These are phyloP conservation scores for Heliconius ethilla DNA, from an alignment of 2,888 invertebrate genomes.

Conservation along the genomic window DNA sequence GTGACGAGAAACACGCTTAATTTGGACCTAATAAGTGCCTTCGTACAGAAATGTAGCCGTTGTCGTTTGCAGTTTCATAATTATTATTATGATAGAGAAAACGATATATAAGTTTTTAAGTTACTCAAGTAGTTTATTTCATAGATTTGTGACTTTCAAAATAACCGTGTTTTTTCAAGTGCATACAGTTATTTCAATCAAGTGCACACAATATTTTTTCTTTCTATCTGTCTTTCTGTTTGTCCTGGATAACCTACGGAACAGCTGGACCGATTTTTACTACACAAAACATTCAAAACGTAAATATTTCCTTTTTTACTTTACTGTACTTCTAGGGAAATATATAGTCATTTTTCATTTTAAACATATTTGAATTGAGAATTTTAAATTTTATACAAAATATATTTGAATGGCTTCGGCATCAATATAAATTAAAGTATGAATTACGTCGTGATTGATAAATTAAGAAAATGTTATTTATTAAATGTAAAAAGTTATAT, in stretches of 20 bases:
- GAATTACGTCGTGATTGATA: neutral
- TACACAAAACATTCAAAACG: no score
- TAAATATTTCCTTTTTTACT: no score
- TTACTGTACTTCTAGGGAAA: neutral
- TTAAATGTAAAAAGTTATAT: neutral
- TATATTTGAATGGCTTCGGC: neutral
- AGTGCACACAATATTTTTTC: no score
- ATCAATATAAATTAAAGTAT: neutral
- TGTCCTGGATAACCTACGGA: no score
- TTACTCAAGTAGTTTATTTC: no score
- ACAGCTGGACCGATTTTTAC: no score
- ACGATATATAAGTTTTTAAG: neutral
- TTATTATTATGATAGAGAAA: slow-evolving; percentile 20
- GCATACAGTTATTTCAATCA: no score
- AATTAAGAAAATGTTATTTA: neutral
- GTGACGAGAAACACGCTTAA: slow-evolving; percentile 38
- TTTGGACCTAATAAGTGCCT: slow-evolving; percentile 35
- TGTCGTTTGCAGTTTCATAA: slow-evolving; percentile 25
- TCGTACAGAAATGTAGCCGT: slow-evolving; percentile 8
- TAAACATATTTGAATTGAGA: neutral
- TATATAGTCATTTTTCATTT: neutral
- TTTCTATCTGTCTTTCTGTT: no score
- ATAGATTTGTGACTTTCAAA: no score
- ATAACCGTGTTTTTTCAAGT: neutral
- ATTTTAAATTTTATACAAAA: neutral